These are phyloP conservation scores for Leptocoma aspasia DNA, from an alignment of 2,113 vertebrate genomes.

Conservation along the genomic window DNA sequence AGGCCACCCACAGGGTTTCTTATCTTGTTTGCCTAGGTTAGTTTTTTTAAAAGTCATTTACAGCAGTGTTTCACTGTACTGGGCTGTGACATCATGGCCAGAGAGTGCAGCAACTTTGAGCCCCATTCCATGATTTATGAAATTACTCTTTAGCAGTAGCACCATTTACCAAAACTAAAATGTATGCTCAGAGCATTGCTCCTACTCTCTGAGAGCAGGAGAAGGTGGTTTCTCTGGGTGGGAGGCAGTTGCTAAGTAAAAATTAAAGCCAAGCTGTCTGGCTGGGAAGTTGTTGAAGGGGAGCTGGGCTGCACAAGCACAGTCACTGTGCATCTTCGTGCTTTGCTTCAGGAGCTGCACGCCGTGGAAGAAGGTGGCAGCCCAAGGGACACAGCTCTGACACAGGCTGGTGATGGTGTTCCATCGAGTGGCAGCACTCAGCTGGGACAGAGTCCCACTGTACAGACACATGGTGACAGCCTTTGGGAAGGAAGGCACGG, in stretches of 20 bases:
- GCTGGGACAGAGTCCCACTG: neutral
- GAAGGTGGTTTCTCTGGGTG: neutral
- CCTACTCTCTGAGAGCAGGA: neutral
- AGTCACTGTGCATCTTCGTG: neutral
- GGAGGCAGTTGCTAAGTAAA: neutral
- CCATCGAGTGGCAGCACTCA: fast-evolving
- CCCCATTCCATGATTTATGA: conserved; percentile 77
- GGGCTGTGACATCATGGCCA: conserved; percentile 68
- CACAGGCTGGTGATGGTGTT: conserved; percentile 47
- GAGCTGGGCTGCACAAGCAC: neutral
- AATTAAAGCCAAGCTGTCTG: neutral
- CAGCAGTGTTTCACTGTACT: conserved; percentile 68
- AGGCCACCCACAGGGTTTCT: neutral
- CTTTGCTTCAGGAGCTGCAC: conserved; percentile 68
- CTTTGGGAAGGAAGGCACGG: neutral
- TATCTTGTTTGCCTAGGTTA: conserved; percentile 54
- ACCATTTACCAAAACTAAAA: conserved; percentile 68
- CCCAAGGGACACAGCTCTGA: neutral
- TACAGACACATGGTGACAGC: neutral
- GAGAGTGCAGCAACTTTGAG: conserved; percentile 73
- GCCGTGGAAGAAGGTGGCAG: neutral
- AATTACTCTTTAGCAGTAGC: conserved; percentile 69
- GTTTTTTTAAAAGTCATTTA: conserved; percentile 63
- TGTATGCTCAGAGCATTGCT: neutral
- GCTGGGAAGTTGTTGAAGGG: neutral